Conservation (phyloP, 2,113 vertebrate species). For the Coptodon bakossiorum region DNA sequence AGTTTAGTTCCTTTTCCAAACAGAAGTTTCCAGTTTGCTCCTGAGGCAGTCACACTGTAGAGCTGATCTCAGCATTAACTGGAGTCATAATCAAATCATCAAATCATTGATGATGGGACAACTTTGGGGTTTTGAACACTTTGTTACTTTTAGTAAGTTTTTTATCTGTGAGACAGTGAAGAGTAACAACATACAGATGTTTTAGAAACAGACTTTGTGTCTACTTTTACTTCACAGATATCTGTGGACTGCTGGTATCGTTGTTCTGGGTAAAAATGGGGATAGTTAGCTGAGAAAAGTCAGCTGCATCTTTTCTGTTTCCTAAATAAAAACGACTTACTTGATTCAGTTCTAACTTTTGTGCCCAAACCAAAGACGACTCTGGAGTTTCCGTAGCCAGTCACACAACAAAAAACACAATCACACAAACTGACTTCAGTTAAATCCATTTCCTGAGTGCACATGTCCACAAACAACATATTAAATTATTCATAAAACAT, state of each 20-base stretch:
- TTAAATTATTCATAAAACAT: rapidly evolving
- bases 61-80: background rate
- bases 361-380: slow-evolving; percentile 22
- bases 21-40: background rate
- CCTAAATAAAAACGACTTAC: background rate
- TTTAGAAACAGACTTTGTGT: background rate
- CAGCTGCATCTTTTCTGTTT: rapidly evolving
- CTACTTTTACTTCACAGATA: rapidly evolving
- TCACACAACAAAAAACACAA: slow-evolving; percentile 8
- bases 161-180: background rate
- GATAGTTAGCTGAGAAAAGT: rapidly evolving
- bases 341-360: background rate
- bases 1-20: background rate
- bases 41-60: rapidly evolving
- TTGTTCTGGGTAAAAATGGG: rapidly evolving
- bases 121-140: background rate
- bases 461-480: background rate
- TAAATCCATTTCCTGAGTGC: rapidly evolving
- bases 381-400: background rate
- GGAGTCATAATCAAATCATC: background rate
- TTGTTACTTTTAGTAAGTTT: background rate
- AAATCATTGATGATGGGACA: background rate
- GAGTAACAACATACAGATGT: background rate
- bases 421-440: background rate
- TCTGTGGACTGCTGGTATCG: rapidly evolving